Conservation (phyloP, 1,140 invertebrate genomes). For the Chrysopa pallens region DNA sequence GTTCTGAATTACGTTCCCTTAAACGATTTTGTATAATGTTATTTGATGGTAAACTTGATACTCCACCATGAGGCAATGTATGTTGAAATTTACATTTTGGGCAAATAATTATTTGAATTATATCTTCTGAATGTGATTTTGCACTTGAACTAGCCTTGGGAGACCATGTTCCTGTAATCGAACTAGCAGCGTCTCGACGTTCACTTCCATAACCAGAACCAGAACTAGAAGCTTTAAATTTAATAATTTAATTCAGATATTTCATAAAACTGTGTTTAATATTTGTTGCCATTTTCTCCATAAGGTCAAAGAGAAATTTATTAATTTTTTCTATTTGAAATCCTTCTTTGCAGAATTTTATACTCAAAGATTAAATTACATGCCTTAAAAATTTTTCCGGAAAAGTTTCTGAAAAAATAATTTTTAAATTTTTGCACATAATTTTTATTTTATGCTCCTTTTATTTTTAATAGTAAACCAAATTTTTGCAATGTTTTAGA, state of each 20-base stretch:
- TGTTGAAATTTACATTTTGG: slow-evolving; percentile 29
- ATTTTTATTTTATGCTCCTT: slow-evolving; percentile 2
- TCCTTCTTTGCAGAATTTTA: background rate
- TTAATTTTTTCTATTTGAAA: background rate
- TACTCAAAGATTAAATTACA: slow-evolving; percentile 16
- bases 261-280: background rate
- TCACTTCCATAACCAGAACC: background rate
- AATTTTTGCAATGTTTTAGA: no score
- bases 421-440: slow-evolving; percentile 7
- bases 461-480: no score
- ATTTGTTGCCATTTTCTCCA: slow-evolving; percentile 1
- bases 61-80: slow-evolving; percentile 26
- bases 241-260: background rate
- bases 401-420: slow-evolving; percentile 8
- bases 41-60: slow-evolving; percentile 32
- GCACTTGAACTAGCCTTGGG: background rate
- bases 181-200: slow-evolving; percentile 1
- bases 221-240: background rate
- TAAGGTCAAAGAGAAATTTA: background rate
- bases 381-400: slow-evolving; percentile 23
- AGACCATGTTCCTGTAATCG: background rate
- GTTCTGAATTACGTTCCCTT: slow-evolving; percentile 24
- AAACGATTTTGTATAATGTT: slow-evolving; percentile 34
- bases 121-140: slow-evolving; percentile 21
- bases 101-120: slow-evolving; percentile 25